phyloP scores from a whole-genome alignment of 2,797 vertebrate species.

The Peromyscus attwateri region DNA sequence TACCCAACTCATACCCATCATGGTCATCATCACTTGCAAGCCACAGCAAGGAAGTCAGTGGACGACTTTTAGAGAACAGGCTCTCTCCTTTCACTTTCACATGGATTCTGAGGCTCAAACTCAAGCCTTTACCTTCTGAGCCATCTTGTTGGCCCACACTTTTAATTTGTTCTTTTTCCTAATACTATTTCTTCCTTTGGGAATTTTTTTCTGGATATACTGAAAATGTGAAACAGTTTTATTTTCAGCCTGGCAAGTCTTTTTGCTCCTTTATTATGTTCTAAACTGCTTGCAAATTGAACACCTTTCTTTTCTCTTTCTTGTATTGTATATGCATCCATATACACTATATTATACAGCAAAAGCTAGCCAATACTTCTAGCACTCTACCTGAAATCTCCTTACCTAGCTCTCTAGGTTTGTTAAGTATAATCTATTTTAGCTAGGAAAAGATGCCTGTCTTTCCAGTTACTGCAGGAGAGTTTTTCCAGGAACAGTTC shows the following conservation, averaged over 20 bases:
- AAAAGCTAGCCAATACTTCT: not conserved
- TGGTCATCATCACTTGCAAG: not conserved
- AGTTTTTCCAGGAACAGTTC: not conserved
- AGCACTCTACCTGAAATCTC: not conserved
- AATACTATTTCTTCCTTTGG: not conserved
- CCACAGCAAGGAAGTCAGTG: not conserved
- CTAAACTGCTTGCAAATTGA: not conserved
- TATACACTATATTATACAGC: not conserved
- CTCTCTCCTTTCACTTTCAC: not conserved
- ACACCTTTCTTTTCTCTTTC: not conserved
- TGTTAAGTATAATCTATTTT: not conserved
- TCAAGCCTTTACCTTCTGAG: not conserved
- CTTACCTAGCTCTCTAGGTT: not conserved
- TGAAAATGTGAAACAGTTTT: not conserved
- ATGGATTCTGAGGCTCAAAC: not conserved
- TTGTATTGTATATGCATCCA: not conserved
- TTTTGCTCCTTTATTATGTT: not conserved
- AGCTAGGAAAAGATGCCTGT: not conserved
- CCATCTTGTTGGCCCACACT: not conserved
- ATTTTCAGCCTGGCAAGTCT: not conserved
- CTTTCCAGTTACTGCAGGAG: slow-evolving; percentile 16
- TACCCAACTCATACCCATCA: no score
- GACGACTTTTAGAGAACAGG: not conserved
- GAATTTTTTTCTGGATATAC: not conserved
- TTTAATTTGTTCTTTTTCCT: not conserved